Evolutionary conservation across 2,113 vertebrate genomes (phyloP).

Genomic region (Leucoraja erinaceus): DNA sequence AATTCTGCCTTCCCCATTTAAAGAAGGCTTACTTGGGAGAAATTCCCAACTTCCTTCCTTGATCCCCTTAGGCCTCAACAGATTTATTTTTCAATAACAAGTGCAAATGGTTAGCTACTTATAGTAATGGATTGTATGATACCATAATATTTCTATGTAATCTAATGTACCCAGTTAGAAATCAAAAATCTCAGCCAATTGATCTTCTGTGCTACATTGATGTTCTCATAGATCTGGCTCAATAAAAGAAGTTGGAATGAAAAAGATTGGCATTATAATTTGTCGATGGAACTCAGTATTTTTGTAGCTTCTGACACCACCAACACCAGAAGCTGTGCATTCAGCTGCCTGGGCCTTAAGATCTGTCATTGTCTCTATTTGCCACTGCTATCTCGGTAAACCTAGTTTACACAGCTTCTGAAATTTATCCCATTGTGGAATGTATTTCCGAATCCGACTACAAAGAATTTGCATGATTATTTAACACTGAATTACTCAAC

Average conservation of each 20-base stretch:
- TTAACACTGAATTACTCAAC: too few relatives aligned
- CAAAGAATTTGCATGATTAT: too few relatives aligned
- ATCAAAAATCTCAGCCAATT: background rate
- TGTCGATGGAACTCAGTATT: background rate
- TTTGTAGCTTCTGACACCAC: too few relatives aligned
- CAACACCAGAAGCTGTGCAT: too few relatives aligned
- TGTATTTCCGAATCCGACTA: too few relatives aligned
- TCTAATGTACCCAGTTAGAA: background rate
- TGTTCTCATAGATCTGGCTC: background rate
- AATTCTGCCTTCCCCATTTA: too few relatives aligned
- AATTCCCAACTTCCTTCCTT: background rate
- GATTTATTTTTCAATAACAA: background rate
- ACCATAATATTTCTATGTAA: background rate
- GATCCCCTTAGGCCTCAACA: background rate
- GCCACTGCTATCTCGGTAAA: too few relatives aligned
- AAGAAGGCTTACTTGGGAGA: background rate
- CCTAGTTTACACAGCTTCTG: too few relatives aligned
- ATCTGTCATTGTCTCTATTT: too few relatives aligned
- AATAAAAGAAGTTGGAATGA: background rate
- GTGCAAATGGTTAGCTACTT: background rate
- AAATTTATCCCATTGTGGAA: too few relatives aligned
- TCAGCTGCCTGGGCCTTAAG: too few relatives aligned
- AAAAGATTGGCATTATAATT: background rate
- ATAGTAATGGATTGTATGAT: background rate
- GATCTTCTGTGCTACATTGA: background rate